Evolutionary conservation across 2,888 invertebrate genomes (phyloP), one percentile per base, ranked within the genome.

Genomic region (Invenusta paracnida): DNA sequence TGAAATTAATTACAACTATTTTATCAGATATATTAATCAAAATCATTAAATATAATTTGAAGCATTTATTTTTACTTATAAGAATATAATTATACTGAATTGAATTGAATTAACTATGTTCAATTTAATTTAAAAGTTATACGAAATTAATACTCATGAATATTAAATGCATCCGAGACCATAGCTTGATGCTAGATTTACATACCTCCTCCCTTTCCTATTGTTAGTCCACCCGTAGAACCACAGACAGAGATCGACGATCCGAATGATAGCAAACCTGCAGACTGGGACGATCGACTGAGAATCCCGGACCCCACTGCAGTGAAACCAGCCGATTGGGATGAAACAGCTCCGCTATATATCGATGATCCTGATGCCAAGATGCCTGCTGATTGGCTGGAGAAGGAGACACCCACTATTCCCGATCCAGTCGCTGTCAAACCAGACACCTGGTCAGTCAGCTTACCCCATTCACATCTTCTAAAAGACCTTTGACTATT

Each of bases 161-260:
- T n/a, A n/a, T n/a, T n/a, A n/a, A n/a, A n/a, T n/a, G n/a, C n/a
- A n/a, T n/a, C n/a, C n/a, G n/a, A n/a, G n/a, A n/a, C n/a, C n/a
- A n/a, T n/a, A n/a, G n/a, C n/a, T n/a, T n/a, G n/a, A n/a, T n/a
- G n/a, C n/a, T n/a, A n/a, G n/a, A n/a, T n/a, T n/a, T n/a, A n/a
- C n/a, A n/a, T n/a, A n/a, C 17, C 23, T 28, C 30, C 30, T 28
- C 29, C n/a, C n/a, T 11, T 11, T 79, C 11, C 28, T 79, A 25
- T 25, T 25, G 11, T 29, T 88, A 92, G 92, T 0, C 99, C 99
- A 0, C 92, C 97, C 0, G 96, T 99, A 17, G 97, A 97, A 93
- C 99, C 99, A 0, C 95, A 96, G 0, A 94, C 94, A 88, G 96
- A 97, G 92, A 95, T 98, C 89, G 96, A 96, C 89, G 98, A 98